phyloP scores from a whole-genome alignment of 1,140 invertebrate species.

The Wasmannia auropunctata region DNA sequence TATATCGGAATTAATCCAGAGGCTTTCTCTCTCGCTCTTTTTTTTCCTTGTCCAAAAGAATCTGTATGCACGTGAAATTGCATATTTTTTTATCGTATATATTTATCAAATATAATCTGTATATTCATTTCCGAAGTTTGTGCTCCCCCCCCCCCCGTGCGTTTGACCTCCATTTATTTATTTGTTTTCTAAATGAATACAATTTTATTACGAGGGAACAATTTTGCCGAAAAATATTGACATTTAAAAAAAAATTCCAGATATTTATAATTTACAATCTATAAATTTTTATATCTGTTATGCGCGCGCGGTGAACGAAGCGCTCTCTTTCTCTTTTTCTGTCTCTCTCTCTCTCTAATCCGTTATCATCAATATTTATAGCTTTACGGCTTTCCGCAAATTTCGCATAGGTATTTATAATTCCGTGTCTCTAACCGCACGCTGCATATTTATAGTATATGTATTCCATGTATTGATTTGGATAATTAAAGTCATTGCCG shows the following conservation, averaged over 20 bases:
- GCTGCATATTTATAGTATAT: constrained; percentile 34
- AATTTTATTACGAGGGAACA: neutral
- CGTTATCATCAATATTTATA: constrained; percentile 49
- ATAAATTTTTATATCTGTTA: constrained; percentile 18
- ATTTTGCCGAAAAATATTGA: neutral
- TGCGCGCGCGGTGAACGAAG: neutral
- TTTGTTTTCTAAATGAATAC: neutral
- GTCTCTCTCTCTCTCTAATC: no score
- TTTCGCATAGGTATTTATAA: constrained; percentile 44
- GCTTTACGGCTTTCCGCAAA: constrained; percentile 29
- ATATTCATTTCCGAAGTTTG: neutral
- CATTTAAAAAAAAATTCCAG: neutral
- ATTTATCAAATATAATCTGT: neutral
- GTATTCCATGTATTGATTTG: constrained; percentile 1
- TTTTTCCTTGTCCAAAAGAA: constrained; percentile 3
- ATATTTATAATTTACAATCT: constrained; percentile 22
- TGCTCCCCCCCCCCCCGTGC: no score
- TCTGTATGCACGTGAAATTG: neutral
- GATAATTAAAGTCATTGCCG: constrained; percentile 21
- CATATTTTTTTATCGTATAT: neutral
- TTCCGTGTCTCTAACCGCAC: constrained; percentile 8
- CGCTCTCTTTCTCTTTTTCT: no score
- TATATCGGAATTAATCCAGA: constrained; percentile 53
- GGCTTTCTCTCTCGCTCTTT: neutral
- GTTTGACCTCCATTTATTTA: constrained; percentile 3